phyloP scores from a whole-genome alignment of 2,113 vertebrate species.

The Procavia capensis region DNA sequence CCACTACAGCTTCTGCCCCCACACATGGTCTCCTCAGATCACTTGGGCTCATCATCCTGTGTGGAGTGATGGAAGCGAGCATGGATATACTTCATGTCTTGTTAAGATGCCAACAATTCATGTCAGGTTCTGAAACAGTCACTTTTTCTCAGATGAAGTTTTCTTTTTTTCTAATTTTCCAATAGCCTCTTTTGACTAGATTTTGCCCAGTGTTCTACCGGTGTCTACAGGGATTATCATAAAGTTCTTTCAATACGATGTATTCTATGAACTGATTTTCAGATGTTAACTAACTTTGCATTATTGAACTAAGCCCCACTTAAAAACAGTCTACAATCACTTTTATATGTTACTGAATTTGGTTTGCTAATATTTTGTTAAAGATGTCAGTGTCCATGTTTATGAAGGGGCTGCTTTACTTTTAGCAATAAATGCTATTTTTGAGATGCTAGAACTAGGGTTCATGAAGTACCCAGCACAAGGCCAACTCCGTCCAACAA shows the following conservation, averaged over 20 bases:
- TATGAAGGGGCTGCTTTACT: not conserved
- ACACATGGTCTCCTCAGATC: not conserved
- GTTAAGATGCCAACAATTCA: not conserved
- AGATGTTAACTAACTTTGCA: not conserved
- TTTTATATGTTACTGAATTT: not conserved
- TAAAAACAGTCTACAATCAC: not conserved
- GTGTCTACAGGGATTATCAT: not conserved
- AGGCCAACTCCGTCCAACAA: not conserved
- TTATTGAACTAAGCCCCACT: not conserved
- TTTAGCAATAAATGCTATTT: not conserved
- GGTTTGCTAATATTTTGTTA: not conserved
- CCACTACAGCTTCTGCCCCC: not conserved
- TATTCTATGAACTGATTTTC: not conserved
- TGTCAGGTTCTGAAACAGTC: not conserved
- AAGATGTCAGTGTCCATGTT: not conserved
- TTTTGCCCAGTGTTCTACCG: not conserved
- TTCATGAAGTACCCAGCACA: not conserved
- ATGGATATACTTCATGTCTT: not conserved
- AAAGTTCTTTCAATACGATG: not conserved
- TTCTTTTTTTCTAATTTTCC: not conserved
- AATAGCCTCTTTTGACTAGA: not conserved
- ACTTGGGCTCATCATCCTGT: not conserved
- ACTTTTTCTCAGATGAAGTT: not conserved
- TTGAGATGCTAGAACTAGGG: not conserved
- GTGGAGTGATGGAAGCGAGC: not conserved